Base-by-base conservation (phyloP, 2,797 vertebrate species). In the Pyrocephalus nanus region DNA sequence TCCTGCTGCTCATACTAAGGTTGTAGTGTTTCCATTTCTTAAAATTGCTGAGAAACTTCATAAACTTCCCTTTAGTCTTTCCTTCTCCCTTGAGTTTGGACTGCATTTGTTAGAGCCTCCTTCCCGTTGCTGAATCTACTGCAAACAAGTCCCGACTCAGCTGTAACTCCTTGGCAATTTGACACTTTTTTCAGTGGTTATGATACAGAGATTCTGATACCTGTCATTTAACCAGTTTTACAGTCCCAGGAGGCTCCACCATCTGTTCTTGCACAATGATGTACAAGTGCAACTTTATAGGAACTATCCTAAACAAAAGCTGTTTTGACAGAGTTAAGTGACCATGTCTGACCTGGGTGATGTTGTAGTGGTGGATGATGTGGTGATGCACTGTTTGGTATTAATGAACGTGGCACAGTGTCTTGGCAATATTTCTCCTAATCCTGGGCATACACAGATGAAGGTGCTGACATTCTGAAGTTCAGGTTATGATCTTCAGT, bases 1-100 rank as follows among this genome's bases (percentile, higher is more conserved):
- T 96, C 83, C 95, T 95, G 95, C 96, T 94, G 77, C 96, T 95
- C 45, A 76, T 96, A 90, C 95, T 94, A 73, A 93, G 45, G 50
- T 91, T 71, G 30, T 58, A 65, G 25, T 86, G 26, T 90, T 96
- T 96, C 94, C 5, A 72, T 93, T 91, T 83, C 92, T 88, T 95
- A 53, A 72, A 93, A 86, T 53, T 73, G 23, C 23, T 71, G 58
- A 96, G 66, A 61, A 90, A 66, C 21, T 40, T 97, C 3, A 6
- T 65, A 45, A 88, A 79, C 15, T 93, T 95, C 60, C 70, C 16
- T 67, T 51, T 4, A 79, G 47, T 92, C 64, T 92, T 79, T 55
- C 16, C n/a, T 76, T 91, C 40, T 91, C 22, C 60, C 12, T 3
- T 30, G 48, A 65, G 53, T 94, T 66, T 88, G 30, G 53, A 55